Percentiles rank a stretch among this genome's conserved stretches.
Conservation (phyloP, 2,888 invertebrate species). For the Drosophila imparisetae region DNA sequence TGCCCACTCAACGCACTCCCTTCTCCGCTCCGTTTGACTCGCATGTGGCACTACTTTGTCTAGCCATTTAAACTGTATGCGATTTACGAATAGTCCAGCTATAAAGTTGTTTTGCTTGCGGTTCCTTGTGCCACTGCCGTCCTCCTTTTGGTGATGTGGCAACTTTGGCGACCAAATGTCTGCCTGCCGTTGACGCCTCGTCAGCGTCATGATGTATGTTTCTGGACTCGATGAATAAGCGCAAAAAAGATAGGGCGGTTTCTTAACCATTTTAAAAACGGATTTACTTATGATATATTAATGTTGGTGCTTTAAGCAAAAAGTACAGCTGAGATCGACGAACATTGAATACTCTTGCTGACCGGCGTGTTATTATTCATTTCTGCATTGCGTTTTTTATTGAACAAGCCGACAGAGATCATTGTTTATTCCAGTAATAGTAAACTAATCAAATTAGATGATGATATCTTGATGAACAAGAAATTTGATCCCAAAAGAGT, state of each 20-base stretch:
- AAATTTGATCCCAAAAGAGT: not conserved
- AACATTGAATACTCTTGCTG: not conserved
- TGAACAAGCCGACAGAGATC: not conserved
- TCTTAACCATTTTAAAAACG: slow-evolving; percentile 3
- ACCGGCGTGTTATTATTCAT: not conserved
- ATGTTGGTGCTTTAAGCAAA: not conserved
- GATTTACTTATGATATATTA: slow-evolving; percentile 7
- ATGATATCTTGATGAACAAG: not conserved
- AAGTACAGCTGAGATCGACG: not conserved
- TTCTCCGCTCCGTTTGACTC: not conserved
- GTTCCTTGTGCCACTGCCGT: not conserved
- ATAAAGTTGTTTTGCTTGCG: slow-evolving; percentile 38
- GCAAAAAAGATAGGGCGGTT: not conserved
- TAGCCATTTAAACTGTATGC: slow-evolving; percentile 53
- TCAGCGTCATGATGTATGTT: slow-evolving; percentile 71
- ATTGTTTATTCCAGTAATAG: not conserved
- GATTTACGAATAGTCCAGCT: slow-evolving; percentile 43
- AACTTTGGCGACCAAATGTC: slow-evolving; percentile 53
- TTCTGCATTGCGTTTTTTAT: not conserved
- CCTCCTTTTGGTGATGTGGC: slow-evolving; percentile 4
- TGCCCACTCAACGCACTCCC: not conserved
- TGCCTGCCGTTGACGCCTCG: slow-evolving; percentile 69
- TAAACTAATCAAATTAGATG: not conserved
- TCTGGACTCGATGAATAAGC: slow-evolving; percentile 32
- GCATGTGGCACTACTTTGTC: slow-evolving; percentile 52